Base-by-base conservation (phyloP, 2,113 vertebrate genomes). In the Nyctereutes procyonoides region DNA sequence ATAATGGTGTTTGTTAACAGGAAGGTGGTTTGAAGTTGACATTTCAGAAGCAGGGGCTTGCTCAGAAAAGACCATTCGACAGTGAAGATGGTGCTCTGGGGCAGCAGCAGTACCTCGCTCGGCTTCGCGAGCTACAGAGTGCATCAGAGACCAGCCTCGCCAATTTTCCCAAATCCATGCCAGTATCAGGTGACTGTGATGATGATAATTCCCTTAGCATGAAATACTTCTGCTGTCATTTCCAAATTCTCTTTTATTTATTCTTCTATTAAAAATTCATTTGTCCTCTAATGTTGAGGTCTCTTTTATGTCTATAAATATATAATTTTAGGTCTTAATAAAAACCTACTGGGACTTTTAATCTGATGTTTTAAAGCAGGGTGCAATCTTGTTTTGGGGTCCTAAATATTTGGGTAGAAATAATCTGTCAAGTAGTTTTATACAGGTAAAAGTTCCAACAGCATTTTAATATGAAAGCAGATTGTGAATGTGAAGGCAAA, bases 1-100 rank as follows among this genome's bases (percentile, higher is more conserved):
- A 97, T 97, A 94, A 92, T 98, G 84, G 74, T 88, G 97, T 98
- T 98, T 98, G 83, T 98, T 96, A 99, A 99, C 99, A 99, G 99
- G 99, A 99, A 98, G 99, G 99, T 97, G 99, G 99, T 98, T 99
- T 99, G 98, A 99, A 99, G 98, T 98, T 99, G 98, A 99, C 99
- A 97, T 99, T 99, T 99, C 99, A 99, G 98, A 99, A 99, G 98
- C 99, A 99, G 98, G 99, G 99, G 76, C 97, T 99, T 96, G 99
- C 99, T 95, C 99, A 99, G 97, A 99, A 99, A 98, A 99, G 99
- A 92, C 99, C 99, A 8, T 98, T 99, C 96, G 99, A 99, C 86
- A 98, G 98, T 0, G 99, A 99, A 74, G 99, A 99, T 95, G 98
- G 99, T 77, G 98, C 98, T 9, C 94, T 99, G 93, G 99, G 99